Percentiles rank a stretch among this genome's conserved stretches.
phyloP scores from a whole-genome alignment of 2,888 invertebrate genomes.

The Diarsia mendica region DNA sequence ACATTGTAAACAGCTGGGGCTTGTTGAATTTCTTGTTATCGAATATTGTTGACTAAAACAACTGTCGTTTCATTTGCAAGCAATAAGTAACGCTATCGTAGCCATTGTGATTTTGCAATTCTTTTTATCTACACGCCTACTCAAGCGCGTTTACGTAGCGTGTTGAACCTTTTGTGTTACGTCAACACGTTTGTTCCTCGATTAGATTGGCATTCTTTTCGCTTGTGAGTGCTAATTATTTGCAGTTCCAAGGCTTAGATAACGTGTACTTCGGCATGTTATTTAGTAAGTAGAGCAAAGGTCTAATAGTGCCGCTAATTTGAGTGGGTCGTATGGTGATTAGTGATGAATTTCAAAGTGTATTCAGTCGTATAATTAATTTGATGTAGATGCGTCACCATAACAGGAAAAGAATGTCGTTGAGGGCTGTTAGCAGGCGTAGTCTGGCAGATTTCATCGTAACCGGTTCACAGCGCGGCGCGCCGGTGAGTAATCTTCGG shows the following conservation, averaged over 20 bases:
- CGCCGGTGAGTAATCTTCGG: constrained; percentile 70
- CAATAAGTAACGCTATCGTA: constrained; percentile 68
- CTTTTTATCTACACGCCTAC: constrained; percentile 64
- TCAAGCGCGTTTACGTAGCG: constrained; percentile 50
- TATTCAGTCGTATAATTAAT: constrained; percentile 32
- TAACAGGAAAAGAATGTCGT: constrained; percentile 70
- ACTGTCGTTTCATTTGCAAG: constrained; percentile 70
- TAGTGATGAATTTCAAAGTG: constrained; percentile 28
- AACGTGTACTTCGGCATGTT: constrained; percentile 17
- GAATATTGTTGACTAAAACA: constrained; percentile 76
- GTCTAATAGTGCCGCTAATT: constrained; percentile 28
- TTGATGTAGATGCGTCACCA: constrained; percentile 51
- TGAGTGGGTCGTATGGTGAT: constrained; percentile 20
- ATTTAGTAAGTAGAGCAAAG: constrained; percentile 27
- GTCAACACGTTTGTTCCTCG: constrained; percentile 64
- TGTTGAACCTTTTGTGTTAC: constrained; percentile 64
- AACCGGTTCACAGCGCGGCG: constrained; percentile 67
- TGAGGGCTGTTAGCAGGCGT: constrained; percentile 52
- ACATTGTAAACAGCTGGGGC: constrained; percentile 77
- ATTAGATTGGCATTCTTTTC: constrained; percentile 68
- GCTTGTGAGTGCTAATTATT: constrained; percentile 55
- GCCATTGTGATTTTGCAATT: constrained; percentile 68
- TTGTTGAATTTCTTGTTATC: constrained; percentile 78
- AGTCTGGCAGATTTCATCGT: constrained; percentile 64
- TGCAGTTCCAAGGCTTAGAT: constrained; percentile 56